A percentile compares a stretch with the other conserved stretches of the same genome.
Evolutionary conservation across 1,140 invertebrate species (phyloP).

Genomic region (Cyclina sinensis): DNA sequence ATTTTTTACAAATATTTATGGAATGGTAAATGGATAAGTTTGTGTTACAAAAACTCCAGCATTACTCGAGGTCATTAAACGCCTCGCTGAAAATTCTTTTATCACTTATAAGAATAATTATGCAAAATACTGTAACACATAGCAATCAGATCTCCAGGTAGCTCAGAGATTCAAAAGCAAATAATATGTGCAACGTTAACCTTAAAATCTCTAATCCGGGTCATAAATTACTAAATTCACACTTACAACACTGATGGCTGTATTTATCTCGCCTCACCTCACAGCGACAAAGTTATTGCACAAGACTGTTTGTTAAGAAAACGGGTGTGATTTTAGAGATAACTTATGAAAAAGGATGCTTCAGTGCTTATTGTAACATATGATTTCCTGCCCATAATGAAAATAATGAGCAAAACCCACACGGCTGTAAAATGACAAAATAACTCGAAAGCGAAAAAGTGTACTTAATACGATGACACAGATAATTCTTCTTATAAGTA

Average conservation of each 20-base stretch:
- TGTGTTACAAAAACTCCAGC: neutral
- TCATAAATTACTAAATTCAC: slow-evolving; percentile 15
- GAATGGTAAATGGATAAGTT: neutral
- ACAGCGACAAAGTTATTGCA: neutral
- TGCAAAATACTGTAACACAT: neutral
- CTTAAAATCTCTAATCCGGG: slow-evolving; percentile 2
- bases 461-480: neutral
- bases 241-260: neutral
- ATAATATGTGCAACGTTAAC: neutral
- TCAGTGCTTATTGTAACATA: neutral
- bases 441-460: neutral
- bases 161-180: neutral
- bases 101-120: neutral
- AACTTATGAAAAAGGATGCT: neutral
- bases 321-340: neutral
- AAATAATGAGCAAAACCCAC: neutral
- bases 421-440: slow-evolving; percentile 13
- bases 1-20: neutral
- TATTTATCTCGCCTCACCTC: slow-evolving; percentile 16
- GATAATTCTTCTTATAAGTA: neutral
- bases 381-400: slow-evolving; percentile 5
- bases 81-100: neutral
- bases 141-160: neutral
- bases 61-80: no score
- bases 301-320: neutral